phyloP scores from a whole-genome alignment of 2,888 invertebrate species.

The Bellardia pandia region DNA sequence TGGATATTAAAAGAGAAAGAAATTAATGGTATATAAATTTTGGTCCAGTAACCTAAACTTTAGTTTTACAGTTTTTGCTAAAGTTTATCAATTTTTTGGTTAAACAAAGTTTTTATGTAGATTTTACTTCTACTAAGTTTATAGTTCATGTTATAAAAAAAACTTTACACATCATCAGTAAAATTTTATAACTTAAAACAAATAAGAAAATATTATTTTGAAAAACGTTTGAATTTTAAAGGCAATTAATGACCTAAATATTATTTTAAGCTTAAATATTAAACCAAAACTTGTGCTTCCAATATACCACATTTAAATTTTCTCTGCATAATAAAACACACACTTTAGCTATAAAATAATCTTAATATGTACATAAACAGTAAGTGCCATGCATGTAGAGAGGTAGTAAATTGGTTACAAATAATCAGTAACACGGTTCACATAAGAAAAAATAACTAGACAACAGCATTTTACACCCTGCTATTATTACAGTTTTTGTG shows the following conservation, averaged over 20 bases:
- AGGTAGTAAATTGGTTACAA: constrained; percentile 20
- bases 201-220: not conserved
- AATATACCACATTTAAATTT: constrained; percentile 68
- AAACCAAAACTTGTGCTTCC: constrained; percentile 6
- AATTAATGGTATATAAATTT: constrained; percentile 3
- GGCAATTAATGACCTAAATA: not conserved
- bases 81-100: not conserved
- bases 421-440: not conserved
- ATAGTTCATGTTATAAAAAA: constrained; percentile 72
- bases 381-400: not conserved
- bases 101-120: not conserved
- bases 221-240: no score
- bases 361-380: not conserved
- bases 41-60: constrained; percentile 28
- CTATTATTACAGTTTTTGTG: not conserved
- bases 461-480: constrained; percentile 8
- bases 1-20: not conserved
- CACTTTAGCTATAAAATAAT: not conserved
- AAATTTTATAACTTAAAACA: not conserved
- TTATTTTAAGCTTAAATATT: constrained; percentile 43
- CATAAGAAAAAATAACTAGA: not conserved
- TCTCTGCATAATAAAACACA: constrained; percentile 64
- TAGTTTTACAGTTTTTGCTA: constrained; percentile 7
- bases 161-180: constrained; percentile 78
- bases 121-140: not conserved